Base-by-base conservation (phyloP, 2,888 invertebrate species). In the Eupsilia transversa region DNA sequence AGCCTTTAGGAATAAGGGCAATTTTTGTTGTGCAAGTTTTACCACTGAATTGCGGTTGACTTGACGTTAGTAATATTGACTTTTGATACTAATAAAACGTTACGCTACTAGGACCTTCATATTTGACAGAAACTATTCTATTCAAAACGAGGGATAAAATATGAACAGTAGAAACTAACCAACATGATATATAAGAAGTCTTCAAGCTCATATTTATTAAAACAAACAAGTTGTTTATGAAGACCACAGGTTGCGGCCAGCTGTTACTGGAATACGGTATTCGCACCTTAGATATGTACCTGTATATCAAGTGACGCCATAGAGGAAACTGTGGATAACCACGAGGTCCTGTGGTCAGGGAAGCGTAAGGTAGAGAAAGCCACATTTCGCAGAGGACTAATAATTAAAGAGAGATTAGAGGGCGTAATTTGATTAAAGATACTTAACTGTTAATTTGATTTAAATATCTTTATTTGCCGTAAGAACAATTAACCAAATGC, bases 201-300 rank as follows among this genome's bases (percentile, higher is more conserved):
- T 49, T 43, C n/a, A n/a, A 41, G 41, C 41, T 61, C 38, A 10
- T 66, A 59, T 30, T 23, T 66, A 79, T 72, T 64, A 12, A 41
- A 63, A n/a, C n/a, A 23, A 63, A 59, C 61, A 65, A 69, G 61
- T 83, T 79, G 73, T 83, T 83, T 69, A 83, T 83, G 79, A 61
- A 54, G 10, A 83, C 68, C 68, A 30, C 73, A 57, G 38, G 4
- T 41, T 73, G 60, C n/a, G 68, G 72, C n/a, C 4, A 23, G 79
- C 14, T 70, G 77, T 61, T 35, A 49, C 77, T 23, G 41, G 49
- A 41, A 49, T 46, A 23, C 52, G 17, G 41, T 0, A 49, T 68
- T 27, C 7, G 12, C 38, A 76, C 23, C 46, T 77, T 57, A 66
- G 56, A 66, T 72, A 83, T 72, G 60, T 56, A 80, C 23, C 43